Evolutionary conservation across 92 coral and sea anemone genomes (phyloP).

Genomic region (Isaurus tuberculatus): DNA sequence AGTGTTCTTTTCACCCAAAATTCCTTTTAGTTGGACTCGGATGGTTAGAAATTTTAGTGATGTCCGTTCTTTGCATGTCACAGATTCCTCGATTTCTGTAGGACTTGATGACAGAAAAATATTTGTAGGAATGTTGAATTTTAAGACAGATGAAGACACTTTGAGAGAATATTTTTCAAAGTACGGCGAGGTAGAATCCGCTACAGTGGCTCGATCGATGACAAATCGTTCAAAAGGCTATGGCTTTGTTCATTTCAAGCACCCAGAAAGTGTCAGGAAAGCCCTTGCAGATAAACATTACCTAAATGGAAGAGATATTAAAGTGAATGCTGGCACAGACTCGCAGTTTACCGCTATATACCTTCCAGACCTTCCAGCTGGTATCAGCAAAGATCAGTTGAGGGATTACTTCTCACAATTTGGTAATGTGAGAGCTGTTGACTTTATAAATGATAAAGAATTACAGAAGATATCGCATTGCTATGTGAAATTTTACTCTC

Average conservation of each 20-base stretch:
- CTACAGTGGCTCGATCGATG: conserved; percentile 49
- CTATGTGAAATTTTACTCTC: conserved; percentile 54
- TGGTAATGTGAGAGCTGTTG: conserved; percentile 60
- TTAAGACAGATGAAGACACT: conserved; percentile 59
- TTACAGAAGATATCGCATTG: conserved; percentile 51
- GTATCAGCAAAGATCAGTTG: conserved; percentile 52
- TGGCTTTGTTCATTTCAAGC: conserved; percentile 68
- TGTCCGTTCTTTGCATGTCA: neutral
- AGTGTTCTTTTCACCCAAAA: neutral
- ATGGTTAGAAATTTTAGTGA: neutral
- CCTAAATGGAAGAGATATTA: conserved; percentile 49
- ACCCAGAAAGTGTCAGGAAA: conserved; percentile 43
- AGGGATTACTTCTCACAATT: conserved; percentile 55
- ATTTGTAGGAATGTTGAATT: conserved; percentile 63
- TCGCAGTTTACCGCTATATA: conserved; percentile 58
- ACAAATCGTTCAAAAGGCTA: conserved; percentile 62
- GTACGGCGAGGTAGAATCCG: conserved; percentile 68
- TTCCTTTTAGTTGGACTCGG: neutral
- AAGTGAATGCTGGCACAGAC: conserved; percentile 46
- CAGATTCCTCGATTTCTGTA: neutral
- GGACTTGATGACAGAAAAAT: conserved; percentile 60
- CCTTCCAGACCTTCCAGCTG: conserved; percentile 59
- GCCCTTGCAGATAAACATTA: conserved; percentile 56
- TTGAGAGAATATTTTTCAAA: conserved; percentile 56
- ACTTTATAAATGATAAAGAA: conserved; percentile 52